A percentile compares a stretch with the other conserved stretches of the same genome.
Conservation (phyloP, 2,113 vertebrate species). For the Mirza zaza region DNA sequence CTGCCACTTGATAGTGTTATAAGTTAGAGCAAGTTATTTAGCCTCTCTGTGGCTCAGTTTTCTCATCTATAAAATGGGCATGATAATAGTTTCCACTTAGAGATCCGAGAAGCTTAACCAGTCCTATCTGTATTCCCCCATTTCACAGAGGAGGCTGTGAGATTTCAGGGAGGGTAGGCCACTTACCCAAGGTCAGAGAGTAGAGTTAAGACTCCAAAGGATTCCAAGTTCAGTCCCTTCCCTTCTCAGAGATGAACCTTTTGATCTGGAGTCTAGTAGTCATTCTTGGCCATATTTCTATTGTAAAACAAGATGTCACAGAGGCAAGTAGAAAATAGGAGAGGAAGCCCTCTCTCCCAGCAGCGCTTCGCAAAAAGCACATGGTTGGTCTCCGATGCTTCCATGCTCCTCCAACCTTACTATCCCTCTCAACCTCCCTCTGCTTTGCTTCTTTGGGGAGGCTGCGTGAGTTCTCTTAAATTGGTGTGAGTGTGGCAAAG, state of each 20-base stretch:
- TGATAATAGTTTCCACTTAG: neutral
- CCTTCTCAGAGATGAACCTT: neutral
- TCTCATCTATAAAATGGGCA: neutral
- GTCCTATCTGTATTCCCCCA: no score
- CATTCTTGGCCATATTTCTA: neutral
- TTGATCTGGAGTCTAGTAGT: neutral
- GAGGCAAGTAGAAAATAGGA: neutral
- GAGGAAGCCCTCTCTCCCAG: neutral
- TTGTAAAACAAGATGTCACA: neutral
- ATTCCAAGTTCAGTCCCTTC: neutral
- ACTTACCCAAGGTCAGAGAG: neutral
- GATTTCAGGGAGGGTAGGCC: neutral
- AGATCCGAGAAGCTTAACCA: neutral
- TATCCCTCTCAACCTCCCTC: constrained; percentile 11
- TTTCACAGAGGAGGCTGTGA: neutral
- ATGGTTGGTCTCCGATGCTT: neutral
- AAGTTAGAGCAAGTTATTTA: neutral
- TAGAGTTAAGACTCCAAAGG: neutral
- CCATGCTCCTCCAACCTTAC: neutral
- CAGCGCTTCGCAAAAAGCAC: accelerated
- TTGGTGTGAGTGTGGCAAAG: constrained; percentile 39
- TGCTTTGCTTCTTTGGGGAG: constrained; percentile 37
- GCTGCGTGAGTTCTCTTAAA: constrained; percentile 26
- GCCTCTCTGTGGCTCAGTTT: neutral
- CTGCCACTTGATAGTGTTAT: neutral